A percentile compares a stretch with the other conserved stretches of the same genome.
Evolutionary conservation across 2,113 vertebrate genomes (phyloP).

Genomic region (Hemibagrus wyckioides): DNA sequence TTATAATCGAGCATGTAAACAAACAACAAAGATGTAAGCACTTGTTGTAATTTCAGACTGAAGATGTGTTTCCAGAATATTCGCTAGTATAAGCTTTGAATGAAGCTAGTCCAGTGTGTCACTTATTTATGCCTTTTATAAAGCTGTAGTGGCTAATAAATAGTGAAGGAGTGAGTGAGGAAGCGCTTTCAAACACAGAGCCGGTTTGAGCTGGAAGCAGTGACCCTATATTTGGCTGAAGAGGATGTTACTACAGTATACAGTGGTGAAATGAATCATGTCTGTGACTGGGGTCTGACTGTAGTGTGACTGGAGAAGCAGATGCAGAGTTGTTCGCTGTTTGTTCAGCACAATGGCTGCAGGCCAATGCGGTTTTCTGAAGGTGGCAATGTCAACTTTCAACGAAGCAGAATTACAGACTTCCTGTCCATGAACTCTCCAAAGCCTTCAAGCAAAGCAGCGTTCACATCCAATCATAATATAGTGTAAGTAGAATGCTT

Average conservation of each 20-base stretch:
- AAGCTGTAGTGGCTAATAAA: background rate
- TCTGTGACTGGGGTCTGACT: constrained; percentile 29
- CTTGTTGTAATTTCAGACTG: background rate
- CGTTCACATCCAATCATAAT: constrained; percentile 54
- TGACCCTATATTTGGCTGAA: background rate
- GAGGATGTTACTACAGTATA: background rate
- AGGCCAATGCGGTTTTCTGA: constrained; percentile 43
- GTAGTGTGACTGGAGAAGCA: constrained; percentile 31
- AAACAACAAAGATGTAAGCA: background rate
- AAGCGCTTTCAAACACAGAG: background rate
- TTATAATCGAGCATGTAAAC: background rate
- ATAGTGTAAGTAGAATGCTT: constrained; percentile 33
- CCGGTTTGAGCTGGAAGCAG: background rate
- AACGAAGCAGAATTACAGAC: constrained; percentile 53
- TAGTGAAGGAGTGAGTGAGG: background rate
- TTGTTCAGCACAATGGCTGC: constrained; percentile 35
- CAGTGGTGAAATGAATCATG: constrained; percentile 12
- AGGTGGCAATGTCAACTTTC: constrained; percentile 51
- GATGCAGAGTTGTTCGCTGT: constrained; percentile 26
- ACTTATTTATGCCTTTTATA: background rate
- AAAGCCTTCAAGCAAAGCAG: constrained; percentile 50
- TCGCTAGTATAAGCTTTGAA: background rate
- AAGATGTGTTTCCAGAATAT: background rate
- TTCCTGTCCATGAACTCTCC: constrained; percentile 54
- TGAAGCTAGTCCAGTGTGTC: background rate